phyloP scores from a whole-genome alignment of 2,113 vertebrate species.

The Capricornis sumatraensis region DNA sequence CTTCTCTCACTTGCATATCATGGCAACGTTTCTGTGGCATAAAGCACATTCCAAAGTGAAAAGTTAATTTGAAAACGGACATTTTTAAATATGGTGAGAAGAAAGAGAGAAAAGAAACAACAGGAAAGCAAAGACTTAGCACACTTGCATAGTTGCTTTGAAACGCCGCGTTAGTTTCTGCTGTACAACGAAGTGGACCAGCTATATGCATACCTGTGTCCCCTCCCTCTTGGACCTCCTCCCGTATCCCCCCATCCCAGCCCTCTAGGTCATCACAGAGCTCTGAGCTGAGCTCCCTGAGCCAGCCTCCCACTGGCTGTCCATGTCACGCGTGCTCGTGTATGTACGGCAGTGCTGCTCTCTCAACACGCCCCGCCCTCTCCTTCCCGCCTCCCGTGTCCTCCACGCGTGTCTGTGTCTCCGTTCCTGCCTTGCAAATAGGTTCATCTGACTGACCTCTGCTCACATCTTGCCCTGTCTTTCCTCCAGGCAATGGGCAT shows the following conservation, averaged over 20 bases:
- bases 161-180: neutral
- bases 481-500: accelerated
- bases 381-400: neutral
- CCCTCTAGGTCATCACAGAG: neutral
- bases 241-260: neutral
- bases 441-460: neutral
- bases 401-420: neutral
- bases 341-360: neutral
- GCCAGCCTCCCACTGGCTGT: neutral
- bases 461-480: neutral
- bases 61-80: neutral
- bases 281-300: neutral
- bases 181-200: neutral
- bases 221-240: neutral
- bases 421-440: neutral
- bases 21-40: neutral
- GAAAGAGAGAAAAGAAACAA: neutral
- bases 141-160: neutral
- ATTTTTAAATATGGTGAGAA: neutral
- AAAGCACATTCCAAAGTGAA: neutral
- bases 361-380: neutral
- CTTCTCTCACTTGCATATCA: neutral
- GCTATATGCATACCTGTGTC: neutral
- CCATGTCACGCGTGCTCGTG: accelerated
- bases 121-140: neutral